Evolutionary conservation across 2,113 vertebrate species (phyloP).

Genomic region (Atractosteus spatula): DNA sequence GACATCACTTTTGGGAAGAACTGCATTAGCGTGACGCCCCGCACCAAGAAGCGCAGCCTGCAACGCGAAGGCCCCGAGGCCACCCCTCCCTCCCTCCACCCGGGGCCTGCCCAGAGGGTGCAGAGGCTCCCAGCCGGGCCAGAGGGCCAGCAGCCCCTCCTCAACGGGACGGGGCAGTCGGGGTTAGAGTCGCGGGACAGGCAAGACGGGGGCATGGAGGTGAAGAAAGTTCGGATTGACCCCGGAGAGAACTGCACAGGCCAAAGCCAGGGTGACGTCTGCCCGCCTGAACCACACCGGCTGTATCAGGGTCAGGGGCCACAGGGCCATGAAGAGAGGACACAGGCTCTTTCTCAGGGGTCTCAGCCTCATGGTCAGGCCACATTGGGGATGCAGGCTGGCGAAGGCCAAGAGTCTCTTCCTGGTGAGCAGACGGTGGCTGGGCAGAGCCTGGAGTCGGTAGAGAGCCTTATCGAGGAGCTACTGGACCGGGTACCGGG

Average conservation of each 20-base stretch:
- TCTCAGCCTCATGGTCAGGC: background rate
- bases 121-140: constrained; percentile 27
- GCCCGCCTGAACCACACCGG: constrained; percentile 31
- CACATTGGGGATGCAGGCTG: background rate
- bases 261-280: constrained; percentile 18
- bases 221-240: constrained; percentile 78
- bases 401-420: constrained; percentile 10
- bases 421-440: constrained; percentile 25
- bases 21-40: constrained; percentile 70
- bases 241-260: constrained; percentile 47
- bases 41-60: constrained; percentile 87
- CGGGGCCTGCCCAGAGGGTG: constrained; percentile 33
- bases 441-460: constrained; percentile 48
- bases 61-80: constrained; percentile 60
- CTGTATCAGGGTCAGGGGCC: constrained; percentile 23
- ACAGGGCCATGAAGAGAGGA: constrained; percentile 15
- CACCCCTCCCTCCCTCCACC: constrained; percentile 21
- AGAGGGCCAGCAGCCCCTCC: constrained; percentile 35
- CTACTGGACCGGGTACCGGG: constrained; percentile 63
- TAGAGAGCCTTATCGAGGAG: constrained; percentile 76
- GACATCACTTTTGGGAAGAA: constrained; percentile 66
- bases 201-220: constrained; percentile 59
- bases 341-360: constrained; percentile 7
- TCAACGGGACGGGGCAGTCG: constrained; percentile 46
- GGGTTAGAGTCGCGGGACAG: constrained; percentile 48